These are phyloP conservation scores for Clarias macrocephalus DNA, from an alignment of 2,113 vertebrate species.

Conservation along the genomic window DNA sequence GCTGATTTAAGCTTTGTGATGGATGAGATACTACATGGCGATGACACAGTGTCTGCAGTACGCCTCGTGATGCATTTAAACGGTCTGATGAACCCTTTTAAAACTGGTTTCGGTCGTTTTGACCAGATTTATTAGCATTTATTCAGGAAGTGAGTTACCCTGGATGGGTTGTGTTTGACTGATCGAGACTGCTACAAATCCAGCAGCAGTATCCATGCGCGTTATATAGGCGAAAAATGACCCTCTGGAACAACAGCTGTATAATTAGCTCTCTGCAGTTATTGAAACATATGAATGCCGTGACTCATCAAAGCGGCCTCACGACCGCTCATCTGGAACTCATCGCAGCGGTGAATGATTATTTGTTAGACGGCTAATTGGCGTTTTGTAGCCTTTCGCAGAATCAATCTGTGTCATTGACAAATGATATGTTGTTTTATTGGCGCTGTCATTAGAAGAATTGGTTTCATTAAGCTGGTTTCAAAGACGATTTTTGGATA, in stretches of 20 bases:
- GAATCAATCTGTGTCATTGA: neutral
- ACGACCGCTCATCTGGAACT: slow-evolving; percentile 10
- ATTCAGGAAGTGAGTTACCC: neutral
- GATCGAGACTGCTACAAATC: slow-evolving; percentile 1
- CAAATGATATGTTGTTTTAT: neutral
- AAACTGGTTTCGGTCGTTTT: neutral
- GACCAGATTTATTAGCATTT: neutral
- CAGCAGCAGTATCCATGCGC: neutral
- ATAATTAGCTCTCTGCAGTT: slow-evolving; percentile 5
- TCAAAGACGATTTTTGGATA: neutral
- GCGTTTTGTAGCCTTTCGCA: neutral
- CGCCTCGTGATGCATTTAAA: neutral
- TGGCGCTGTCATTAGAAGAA: slow-evolving; percentile 5
- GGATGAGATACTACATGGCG: neutral
- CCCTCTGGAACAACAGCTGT: slow-evolving; percentile 18
- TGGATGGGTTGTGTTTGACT: neutral
- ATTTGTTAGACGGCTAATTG: slow-evolving; percentile 15
- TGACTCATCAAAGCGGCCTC: slow-evolving; percentile 3
- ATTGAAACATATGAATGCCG: slow-evolving; percentile 7
- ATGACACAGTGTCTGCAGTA: neutral
- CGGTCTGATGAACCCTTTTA: neutral
- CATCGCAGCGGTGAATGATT: neutral
- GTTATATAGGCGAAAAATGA: slow-evolving; percentile 3
- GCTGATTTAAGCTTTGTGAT: slow-evolving; percentile 2
- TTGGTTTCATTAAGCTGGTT: neutral